Percentiles rank a stretch among this genome's conserved stretches.
Conservation (phyloP, 2,888 invertebrate genomes). For the Mesorhabditis spiculigera region DNA sequence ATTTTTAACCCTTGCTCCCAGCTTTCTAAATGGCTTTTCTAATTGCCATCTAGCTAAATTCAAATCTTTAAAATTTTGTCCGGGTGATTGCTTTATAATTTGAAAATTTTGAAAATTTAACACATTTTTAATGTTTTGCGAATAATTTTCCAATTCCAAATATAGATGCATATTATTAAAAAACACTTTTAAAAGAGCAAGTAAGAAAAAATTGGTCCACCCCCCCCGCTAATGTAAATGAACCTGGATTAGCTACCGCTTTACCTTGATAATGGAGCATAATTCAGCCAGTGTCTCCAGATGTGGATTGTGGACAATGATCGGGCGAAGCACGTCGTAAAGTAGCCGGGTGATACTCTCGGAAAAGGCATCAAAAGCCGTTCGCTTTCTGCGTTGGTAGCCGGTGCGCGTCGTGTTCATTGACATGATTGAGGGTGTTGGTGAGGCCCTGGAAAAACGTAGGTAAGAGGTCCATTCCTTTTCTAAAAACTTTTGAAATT, state of each 20-base stretch:
- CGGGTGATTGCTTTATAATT: too few relatives aligned
- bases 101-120: too few relatives aligned
- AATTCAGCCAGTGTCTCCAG: slow-evolving; percentile 93
- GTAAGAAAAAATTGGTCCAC: not conserved
- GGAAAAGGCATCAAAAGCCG: slow-evolving; percentile 45
- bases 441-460: slow-evolving; percentile 1
- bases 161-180: too few relatives aligned
- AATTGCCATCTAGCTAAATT: too few relatives aligned
- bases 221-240: not conserved
- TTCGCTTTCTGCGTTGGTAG: slow-evolving; percentile 22
- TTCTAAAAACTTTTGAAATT: not conserved
- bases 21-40: too few relatives aligned
- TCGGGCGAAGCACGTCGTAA: slow-evolving; percentile 88
- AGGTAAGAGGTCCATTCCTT: not conserved
- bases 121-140: too few relatives aligned
- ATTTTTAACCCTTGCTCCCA: not conserved
- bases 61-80: too few relatives aligned
- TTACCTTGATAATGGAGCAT: slow-evolving; percentile 81
- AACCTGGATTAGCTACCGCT: slow-evolving; percentile 9
- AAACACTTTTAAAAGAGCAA: not conserved
- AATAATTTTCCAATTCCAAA: too few relatives aligned
- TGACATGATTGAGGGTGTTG: not conserved
- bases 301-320: slow-evolving; percentile 92
- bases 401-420: not conserved
- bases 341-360: slow-evolving; percentile 46